Evolutionary conservation across 2,888 invertebrate genomes (phyloP).

Genomic region (Ectemnius cavifrons): DNA sequence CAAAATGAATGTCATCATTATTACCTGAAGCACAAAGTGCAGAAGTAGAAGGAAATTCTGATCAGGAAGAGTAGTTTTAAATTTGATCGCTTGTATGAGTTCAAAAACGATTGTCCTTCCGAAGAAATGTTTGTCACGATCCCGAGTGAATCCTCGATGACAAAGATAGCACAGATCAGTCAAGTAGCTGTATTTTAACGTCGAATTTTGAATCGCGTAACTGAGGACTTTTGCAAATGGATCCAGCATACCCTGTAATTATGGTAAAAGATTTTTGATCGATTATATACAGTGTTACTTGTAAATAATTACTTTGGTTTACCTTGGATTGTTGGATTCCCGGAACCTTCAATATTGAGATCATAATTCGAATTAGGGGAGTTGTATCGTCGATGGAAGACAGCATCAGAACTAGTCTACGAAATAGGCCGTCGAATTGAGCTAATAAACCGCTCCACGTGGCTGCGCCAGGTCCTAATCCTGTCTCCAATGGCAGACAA

Average conservation of each 20-base stretch:
- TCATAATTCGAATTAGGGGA: slow-evolving; percentile 87
- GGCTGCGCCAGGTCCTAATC: slow-evolving; percentile 83
- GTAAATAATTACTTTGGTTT: slow-evolving; percentile 35
- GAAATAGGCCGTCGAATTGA: slow-evolving; percentile 92
- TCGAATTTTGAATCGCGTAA: slow-evolving; percentile 93
- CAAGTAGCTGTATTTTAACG: slow-evolving; percentile 87
- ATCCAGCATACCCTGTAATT: slow-evolving; percentile 88
- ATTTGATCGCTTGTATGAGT: slow-evolving; percentile 95
- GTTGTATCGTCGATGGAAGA: slow-evolving; percentile 85
- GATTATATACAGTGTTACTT: too few species aligned
- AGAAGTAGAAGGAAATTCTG: slow-evolving; percentile 95
- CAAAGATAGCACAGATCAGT: slow-evolving; percentile 94
- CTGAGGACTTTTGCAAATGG: slow-evolving; percentile 97
- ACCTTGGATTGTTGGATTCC: slow-evolving; percentile 90
- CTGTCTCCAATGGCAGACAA: slow-evolving; percentile 91
- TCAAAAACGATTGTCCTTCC: slow-evolving; percentile 96
- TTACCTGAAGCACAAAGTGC: slow-evolving; percentile 90
- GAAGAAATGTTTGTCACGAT: slow-evolving; percentile 95
- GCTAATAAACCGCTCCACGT: slow-evolving; percentile 90
- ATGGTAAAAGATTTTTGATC: neutral
- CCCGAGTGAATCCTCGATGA: slow-evolving; percentile 91
- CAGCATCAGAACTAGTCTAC: slow-evolving; percentile 86
- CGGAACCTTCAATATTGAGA: slow-evolving; percentile 90
- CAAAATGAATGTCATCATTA: neutral
- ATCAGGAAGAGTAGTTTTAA: slow-evolving; percentile 96